phyloP scores from a whole-genome alignment of 2,113 vertebrate genomes.

The Petrocephalus microphthalmus region DNA sequence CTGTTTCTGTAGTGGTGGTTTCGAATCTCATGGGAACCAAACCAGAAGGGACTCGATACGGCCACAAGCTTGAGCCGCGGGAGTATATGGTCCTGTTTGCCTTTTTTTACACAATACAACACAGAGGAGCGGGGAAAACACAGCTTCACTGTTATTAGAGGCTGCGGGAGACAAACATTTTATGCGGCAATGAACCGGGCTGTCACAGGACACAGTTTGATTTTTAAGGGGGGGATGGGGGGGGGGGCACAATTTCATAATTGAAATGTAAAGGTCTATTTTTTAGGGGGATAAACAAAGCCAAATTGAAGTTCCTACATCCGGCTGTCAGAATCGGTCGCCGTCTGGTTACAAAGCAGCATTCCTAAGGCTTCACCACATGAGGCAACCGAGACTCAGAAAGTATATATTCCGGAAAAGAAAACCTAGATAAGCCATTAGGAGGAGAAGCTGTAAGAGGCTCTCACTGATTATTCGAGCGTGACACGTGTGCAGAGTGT shows the following conservation, averaged over 20 bases:
- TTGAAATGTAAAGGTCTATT: neutral
- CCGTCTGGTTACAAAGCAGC: neutral
- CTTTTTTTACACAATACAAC: neutral
- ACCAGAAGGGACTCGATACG: neutral
- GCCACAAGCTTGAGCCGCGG: neutral
- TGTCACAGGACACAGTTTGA: neutral
- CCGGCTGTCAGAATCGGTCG: neutral
- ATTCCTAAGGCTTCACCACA: neutral
- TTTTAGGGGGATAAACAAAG: neutral
- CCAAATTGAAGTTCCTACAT: neutral
- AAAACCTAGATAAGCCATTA: neutral
- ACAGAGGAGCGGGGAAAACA: neutral
- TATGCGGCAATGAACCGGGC: neutral
- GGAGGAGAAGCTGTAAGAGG: neutral
- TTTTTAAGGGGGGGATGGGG: neutral
- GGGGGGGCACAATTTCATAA: neutral
- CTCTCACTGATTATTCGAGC: neutral
- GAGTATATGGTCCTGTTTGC: neutral
- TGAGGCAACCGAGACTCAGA: neutral
- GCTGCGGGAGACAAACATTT: neutral
- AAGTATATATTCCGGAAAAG: neutral
- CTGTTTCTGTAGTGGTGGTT: conserved; percentile 26
- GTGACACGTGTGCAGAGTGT: neutral
- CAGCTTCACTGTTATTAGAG: neutral
- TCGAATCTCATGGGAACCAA: conserved; percentile 19